A percentile compares a stretch with the other conserved stretches of the same genome.
These are phyloP conservation scores for Tragelaphus scriptus DNA, from an alignment of 2,113 vertebrate genomes.

Conservation along the genomic window DNA sequence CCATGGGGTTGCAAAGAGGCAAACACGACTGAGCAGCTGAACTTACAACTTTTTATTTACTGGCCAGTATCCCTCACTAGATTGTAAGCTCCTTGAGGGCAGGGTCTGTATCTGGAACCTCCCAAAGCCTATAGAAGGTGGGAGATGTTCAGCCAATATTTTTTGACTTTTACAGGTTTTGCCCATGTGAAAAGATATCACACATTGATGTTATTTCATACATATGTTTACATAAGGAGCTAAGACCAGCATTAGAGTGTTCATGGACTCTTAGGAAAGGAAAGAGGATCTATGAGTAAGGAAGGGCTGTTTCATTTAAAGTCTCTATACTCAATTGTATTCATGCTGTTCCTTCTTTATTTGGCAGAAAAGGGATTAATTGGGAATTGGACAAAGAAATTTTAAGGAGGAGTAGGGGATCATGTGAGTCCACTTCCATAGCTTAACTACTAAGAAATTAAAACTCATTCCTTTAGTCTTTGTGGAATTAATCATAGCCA, in stretches of 20 bases:
- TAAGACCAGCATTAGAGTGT: not conserved
- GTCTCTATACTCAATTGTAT: not conserved
- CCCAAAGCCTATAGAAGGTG: not conserved
- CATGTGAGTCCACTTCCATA: slow-evolving; percentile 16
- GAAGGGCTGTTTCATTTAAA: slow-evolving; percentile 8
- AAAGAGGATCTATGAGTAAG: slow-evolving; percentile 8
- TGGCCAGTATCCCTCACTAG: not conserved
- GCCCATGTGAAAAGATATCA: not conserved
- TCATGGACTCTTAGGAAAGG: not conserved
- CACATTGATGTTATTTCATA: slow-evolving; percentile 9
- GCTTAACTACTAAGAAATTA: slow-evolving; percentile 21
- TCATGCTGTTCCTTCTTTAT: not conserved
- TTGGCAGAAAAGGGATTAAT: not conserved
- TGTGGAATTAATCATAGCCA: slow-evolving; percentile 39
- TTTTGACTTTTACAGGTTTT: slow-evolving; percentile 32
- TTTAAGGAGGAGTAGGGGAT: not conserved
- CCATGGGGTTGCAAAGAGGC: not conserved
- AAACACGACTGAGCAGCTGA: not conserved
- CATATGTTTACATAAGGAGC: not conserved
- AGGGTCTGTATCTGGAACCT: not conserved
- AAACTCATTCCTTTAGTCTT: slow-evolving; percentile 3
- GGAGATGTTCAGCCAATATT: not conserved
- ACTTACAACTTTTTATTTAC: not conserved
- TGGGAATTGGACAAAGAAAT: not conserved
- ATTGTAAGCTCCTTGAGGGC: slow-evolving; percentile 33